phyloP scores from a whole-genome alignment of 2,888 invertebrate species.

The Pyrrhia umbra region DNA sequence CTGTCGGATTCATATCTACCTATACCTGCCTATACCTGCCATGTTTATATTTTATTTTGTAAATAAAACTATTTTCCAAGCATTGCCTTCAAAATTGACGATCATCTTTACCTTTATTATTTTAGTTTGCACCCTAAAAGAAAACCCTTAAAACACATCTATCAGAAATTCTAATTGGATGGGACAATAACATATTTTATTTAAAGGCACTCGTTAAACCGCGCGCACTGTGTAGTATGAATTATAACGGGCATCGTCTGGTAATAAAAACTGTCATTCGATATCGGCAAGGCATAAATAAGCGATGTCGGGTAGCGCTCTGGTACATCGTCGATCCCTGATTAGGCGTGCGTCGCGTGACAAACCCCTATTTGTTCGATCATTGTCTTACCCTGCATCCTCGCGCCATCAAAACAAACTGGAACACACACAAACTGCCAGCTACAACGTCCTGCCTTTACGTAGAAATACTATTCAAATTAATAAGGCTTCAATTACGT shows the following conservation, averaged over 20 bases:
- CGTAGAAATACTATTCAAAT: slow-evolving; percentile 51
- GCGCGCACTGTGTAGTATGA: slow-evolving; percentile 68
- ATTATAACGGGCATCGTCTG: slow-evolving; percentile 72
- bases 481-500: slow-evolving; percentile 34
- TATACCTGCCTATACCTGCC: too few relatives aligned
- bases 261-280: slow-evolving; percentile 82
- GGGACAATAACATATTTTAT: slow-evolving; percentile 59
- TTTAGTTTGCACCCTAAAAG: slow-evolving; percentile 4
- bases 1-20: too few relatives aligned
- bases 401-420: slow-evolving; percentile 80
- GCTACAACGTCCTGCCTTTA: slow-evolving; percentile 52
- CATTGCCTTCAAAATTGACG: not conserved
- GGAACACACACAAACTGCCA: slow-evolving; percentile 79
- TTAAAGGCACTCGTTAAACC: slow-evolving; percentile 60
- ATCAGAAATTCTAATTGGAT: slow-evolving; percentile 58
- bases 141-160: slow-evolving; percentile 21
- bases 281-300: slow-evolving; percentile 87
- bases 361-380: slow-evolving; percentile 88
- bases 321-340: slow-evolving; percentile 83
- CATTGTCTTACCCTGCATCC: slow-evolving; percentile 86
- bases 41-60: not conserved
- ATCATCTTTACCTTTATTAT: slow-evolving; percentile 12
- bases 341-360: slow-evolving; percentile 86
- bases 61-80: too few relatives aligned
- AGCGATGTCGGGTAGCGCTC: slow-evolving; percentile 82